Conservation (phyloP, 2,113 vertebrate species). For the Pangasianodon hypophthalmus region DNA sequence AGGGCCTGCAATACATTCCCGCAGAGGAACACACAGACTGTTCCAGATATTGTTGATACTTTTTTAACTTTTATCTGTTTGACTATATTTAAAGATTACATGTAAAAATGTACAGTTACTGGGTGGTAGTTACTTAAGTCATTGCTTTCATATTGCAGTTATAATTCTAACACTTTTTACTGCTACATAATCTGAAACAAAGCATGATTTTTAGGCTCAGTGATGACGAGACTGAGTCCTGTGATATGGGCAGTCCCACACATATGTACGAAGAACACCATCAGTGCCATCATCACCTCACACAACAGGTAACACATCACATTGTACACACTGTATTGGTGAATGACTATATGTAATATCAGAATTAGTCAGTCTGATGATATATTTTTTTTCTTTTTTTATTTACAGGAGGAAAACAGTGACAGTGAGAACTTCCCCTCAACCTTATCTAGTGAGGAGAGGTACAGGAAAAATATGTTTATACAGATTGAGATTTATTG, state of each 20-base stretch:
- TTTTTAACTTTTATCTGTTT: not conserved
- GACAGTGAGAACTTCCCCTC: slow-evolving; percentile 48
- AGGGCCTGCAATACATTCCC: not conserved
- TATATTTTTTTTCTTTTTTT: not conserved
- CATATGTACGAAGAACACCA: not conserved
- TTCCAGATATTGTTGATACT: slow-evolving; percentile 14
- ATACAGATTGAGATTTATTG: slow-evolving; percentile 29
- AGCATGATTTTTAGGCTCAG: not conserved
- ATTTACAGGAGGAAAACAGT: slow-evolving; percentile 48
- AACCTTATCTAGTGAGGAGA: slow-evolving; percentile 52
- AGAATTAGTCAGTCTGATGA: not conserved
- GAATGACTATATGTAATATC: not conserved
- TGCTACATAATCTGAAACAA: not conserved
- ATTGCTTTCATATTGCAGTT: not conserved
- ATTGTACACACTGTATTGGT: slow-evolving; percentile 1
- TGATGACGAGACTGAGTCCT: slow-evolving; percentile 2
- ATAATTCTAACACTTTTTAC: no score
- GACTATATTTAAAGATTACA: not conserved
- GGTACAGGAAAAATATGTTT: slow-evolving; percentile 47
- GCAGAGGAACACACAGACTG: not conserved
- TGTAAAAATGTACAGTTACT: not conserved
- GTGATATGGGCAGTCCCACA: not conserved
- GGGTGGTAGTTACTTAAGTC: not conserved
- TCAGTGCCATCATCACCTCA: slow-evolving; percentile 20
- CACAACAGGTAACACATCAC: slow-evolving; percentile 37